phyloP scores from a whole-genome alignment of 2,113 vertebrate species.

The Ptychochromis oligacanthus region DNA sequence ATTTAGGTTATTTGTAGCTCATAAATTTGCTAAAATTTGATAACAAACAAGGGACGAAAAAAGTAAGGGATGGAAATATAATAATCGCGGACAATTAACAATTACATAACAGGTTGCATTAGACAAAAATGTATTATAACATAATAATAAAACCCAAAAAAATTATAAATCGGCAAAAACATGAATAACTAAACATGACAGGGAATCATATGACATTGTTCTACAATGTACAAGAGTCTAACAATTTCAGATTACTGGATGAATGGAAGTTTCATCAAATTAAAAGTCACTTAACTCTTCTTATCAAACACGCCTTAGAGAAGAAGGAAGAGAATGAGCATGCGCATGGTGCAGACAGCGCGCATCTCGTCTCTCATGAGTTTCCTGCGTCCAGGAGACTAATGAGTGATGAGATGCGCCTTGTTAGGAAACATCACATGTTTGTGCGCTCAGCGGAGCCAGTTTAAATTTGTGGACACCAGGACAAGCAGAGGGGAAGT shows the following conservation, averaged over 20 bases:
- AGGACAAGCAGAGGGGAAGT: not conserved
- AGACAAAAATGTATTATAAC: not conserved
- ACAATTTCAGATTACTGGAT: not conserved
- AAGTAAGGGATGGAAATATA: not conserved
- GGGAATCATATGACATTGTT: not conserved
- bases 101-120: not conserved
- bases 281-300: not conserved
- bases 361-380: constrained; percentile 30
- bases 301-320: not conserved
- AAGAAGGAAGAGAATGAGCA: not conserved
- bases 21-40: not conserved
- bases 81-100: not conserved
- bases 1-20: not conserved
- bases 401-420: constrained; percentile 77
- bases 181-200: not conserved
- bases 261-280: not conserved
- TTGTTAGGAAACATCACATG: constrained; percentile 81
- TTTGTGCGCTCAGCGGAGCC: constrained; percentile 44
- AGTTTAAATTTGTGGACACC: constrained; percentile 65
- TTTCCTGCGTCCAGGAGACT: constrained; percentile 47
- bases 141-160: not conserved
- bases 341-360: not conserved
- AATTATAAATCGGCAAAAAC: not conserved
- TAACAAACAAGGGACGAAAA: not conserved
- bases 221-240: not conserved